These are phyloP conservation scores for Tachycineta bicolor DNA, from an alignment of 2,113 vertebrate genomes.

Conservation along the genomic window DNA sequence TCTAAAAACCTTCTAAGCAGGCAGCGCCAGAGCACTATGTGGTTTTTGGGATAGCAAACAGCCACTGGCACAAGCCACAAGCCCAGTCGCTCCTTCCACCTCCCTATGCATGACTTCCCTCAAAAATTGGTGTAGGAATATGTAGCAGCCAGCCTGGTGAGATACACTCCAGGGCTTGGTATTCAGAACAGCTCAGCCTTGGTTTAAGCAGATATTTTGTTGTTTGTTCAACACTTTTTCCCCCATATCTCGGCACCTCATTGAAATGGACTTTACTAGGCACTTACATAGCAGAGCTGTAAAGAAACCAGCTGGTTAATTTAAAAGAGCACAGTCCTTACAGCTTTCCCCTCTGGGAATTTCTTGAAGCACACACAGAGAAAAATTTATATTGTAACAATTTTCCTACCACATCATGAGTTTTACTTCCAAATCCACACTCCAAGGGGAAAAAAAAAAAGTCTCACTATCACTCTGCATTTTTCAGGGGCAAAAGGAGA, in stretches of 20 bases:
- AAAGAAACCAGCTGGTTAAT: conserved; percentile 9
- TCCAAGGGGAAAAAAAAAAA: neutral
- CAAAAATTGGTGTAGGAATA: neutral
- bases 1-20: neutral
- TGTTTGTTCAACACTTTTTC: neutral
- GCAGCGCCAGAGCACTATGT: neutral
- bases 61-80: neutral
- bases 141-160: neutral
- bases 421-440: neutral
- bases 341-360: neutral
- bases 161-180: neutral
- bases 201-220: neutral
- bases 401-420: neutral
- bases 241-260: neutral
- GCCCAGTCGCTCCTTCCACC: accelerated
- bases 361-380: neutral
- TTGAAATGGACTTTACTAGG: neutral
- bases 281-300: neutral
- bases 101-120: neutral
- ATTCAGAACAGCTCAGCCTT: neutral
- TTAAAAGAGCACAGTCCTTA: neutral
- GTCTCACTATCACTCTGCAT: neutral
- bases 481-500: neutral
- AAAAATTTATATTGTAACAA: neutral
- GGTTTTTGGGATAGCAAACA: neutral